Base-by-base conservation (phyloP, 1,140 invertebrate genomes). In the Cyclargus thomasi region DNA sequence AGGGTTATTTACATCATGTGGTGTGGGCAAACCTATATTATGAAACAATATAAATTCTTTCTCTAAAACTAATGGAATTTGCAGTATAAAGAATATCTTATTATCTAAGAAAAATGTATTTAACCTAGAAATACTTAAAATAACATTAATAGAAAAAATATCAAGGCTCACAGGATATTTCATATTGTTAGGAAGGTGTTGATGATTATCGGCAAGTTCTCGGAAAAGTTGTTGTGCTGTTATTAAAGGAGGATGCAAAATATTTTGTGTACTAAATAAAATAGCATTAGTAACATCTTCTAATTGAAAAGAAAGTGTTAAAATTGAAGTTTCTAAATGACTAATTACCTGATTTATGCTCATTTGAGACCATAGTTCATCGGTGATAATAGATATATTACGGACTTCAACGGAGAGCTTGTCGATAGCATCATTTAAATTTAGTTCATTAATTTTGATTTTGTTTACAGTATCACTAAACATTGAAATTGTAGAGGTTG, bases 231-330 rank as follows among this genome's bases (percentile, higher is more conserved):
- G 70, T 2, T 55, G 64, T 22, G 78, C 75, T 3, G 73, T 18
- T 53, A 82, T 17, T 2, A 80, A 57, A 10, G 74, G 57, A 2
- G 76, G 78, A 36, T 79, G 74, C 0, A 77, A 57, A 7, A 77
- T 73, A 62, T 78, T 79, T 69, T 75, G 66, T 18, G 53, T 78
- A 63, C 71, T 70, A 11, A 78, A 69, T 14, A 78, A n/a, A n/a
- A 82, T 76, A 0, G 75, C 74, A 57, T 74, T 72, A 0, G 65
- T 75, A 36, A 80, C 72, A 23, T 80, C 80, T 62, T 78, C 63
- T 14, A 80, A 23, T 55, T 74, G 74, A 35, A 81, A 79, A 1
- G 75, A 77, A 67, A 78, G 62, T 0, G 74, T 73, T 21, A 77
- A 29, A 16, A 79, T 64, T 5, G 75, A 66, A 20, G 71, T 59